Conservation (phyloP, 2,888 invertebrate species). For the Tholera decimalis region DNA sequence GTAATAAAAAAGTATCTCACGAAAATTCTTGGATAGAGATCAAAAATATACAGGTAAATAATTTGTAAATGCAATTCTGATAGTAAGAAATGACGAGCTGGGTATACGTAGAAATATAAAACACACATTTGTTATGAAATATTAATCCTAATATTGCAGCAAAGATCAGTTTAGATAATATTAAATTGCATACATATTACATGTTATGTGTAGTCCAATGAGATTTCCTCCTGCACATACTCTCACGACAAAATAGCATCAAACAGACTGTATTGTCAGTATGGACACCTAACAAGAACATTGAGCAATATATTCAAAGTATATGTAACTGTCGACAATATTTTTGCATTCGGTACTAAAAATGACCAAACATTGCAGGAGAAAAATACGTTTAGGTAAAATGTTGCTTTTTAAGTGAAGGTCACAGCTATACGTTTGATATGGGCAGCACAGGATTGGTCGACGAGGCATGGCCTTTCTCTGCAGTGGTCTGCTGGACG, state of each 20-base stretch:
- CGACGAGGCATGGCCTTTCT: background rate
- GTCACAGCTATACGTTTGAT: background rate
- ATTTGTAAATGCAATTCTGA: background rate
- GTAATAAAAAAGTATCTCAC: too few species aligned
- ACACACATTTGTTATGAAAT: conserved; percentile 1
- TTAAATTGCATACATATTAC: background rate
- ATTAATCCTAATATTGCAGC: conserved; percentile 21
- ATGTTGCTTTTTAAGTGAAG: background rate
- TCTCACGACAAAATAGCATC: background rate
- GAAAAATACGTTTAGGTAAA: background rate
- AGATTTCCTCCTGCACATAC: conserved; percentile 2
- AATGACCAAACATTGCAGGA: background rate
- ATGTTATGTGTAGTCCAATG: background rate
- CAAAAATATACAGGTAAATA: background rate
- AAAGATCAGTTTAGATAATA: background rate
- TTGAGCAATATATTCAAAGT: background rate
- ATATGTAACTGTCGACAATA: background rate
- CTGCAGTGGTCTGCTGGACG: background rate
- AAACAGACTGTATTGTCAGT: background rate
- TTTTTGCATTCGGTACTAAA: background rate
- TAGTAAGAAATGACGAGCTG: background rate
- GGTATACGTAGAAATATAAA: background rate
- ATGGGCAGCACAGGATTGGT: background rate
- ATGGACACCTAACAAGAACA: conserved; percentile 1
- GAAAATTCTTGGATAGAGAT: background rate